Conservation (phyloP, 2,797 vertebrate genomes). For the Cheirogaleus major region DNA sequence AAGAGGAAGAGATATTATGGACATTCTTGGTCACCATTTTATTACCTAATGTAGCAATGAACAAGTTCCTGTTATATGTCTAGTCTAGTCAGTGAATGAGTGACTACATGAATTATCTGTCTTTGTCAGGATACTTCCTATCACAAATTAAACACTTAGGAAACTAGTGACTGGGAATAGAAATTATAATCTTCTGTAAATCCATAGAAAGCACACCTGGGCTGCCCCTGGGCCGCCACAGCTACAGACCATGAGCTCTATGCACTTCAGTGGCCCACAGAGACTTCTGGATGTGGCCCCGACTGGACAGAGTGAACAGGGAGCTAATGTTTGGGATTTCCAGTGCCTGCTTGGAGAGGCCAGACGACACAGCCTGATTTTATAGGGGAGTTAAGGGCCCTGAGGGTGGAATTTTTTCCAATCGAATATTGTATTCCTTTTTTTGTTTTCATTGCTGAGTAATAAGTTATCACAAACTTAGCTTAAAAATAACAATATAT, state of each 20-base stretch:
- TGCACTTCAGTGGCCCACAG: neutral
- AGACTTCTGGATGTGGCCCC: neutral
- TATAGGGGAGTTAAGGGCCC: no score
- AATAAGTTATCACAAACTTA: neutral
- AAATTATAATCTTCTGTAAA: neutral
- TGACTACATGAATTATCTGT: neutral
- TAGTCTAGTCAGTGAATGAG: neutral
- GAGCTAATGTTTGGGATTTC: neutral
- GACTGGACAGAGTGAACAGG: no score
- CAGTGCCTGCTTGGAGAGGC: neutral
- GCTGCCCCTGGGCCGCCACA: neutral
- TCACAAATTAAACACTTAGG: neutral
- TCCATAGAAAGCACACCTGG: accelerated
- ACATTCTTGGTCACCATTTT: neutral
- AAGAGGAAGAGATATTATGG: neutral
- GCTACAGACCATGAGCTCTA: neutral
- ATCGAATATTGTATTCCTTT: neutral
- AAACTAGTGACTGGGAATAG: neutral
- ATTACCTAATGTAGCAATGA: neutral
- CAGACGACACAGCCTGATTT: neutral
- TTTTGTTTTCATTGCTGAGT: neutral
- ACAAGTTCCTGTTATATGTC: neutral
- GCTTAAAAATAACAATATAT: neutral
- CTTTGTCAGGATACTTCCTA: neutral
- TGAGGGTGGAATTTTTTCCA: neutral